Conservation (phyloP, 2,888 invertebrate genomes). For the Drosophila falleni region DNA sequence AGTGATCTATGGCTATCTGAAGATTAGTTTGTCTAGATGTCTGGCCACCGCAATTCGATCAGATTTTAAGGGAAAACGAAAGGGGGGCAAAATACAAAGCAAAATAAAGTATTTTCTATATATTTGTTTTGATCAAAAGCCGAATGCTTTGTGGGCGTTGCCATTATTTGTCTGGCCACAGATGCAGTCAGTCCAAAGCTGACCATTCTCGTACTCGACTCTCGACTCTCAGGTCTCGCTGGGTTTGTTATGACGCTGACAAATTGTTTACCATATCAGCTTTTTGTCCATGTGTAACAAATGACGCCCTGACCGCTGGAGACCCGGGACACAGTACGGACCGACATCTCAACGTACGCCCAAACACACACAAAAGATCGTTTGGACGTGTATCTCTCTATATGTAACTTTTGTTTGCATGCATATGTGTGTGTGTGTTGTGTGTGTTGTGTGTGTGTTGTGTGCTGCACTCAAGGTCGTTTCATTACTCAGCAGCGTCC, state of each 20-base stretch:
- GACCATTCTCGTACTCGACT: constrained; percentile 3
- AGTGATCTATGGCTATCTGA: constrained; percentile 53
- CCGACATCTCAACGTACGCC: constrained; percentile 56
- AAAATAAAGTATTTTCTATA: constrained; percentile 50
- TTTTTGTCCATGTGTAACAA: constrained; percentile 77
- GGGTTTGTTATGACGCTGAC: constrained; percentile 71
- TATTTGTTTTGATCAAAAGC: constrained; percentile 54
- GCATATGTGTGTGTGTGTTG: constrained; percentile 23
- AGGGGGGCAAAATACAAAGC: constrained; percentile 5
- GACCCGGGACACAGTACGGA: constrained; percentile 11
- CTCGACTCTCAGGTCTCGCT: constrained; percentile 24
- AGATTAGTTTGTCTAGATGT: constrained; percentile 62
- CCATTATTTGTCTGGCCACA: constrained; percentile 53
- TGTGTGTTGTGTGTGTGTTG: constrained; percentile 28
- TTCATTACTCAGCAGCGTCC: constrained; percentile 82
- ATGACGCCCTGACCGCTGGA: constrained; percentile 59
- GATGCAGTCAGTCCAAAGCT: constrained; percentile 13
- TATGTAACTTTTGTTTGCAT: constrained; percentile 38
- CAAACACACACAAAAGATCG: constrained; percentile 62
- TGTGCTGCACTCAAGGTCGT: constrained; percentile 81
- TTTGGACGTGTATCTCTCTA: constrained; percentile 32
- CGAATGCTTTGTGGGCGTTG: constrained; percentile 57
- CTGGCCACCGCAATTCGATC: constrained; percentile 38
- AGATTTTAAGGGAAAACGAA: constrained; percentile 32
- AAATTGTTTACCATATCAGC: constrained; percentile 78